phyloP scores from a whole-genome alignment of 92 coral and sea anemone genomes.

The Micromussa lordhowensis region DNA sequence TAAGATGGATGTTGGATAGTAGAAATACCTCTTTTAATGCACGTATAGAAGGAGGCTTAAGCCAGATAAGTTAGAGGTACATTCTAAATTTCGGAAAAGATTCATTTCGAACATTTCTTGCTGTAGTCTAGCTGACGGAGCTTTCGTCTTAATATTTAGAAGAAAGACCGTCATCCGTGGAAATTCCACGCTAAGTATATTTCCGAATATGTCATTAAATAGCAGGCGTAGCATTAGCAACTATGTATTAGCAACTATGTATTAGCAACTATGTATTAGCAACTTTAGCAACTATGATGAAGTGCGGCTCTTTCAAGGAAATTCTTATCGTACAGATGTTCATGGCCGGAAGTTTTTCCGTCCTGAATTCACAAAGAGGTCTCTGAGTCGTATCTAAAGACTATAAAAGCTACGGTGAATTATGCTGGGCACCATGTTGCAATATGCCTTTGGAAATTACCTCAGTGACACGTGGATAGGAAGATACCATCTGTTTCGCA shows the following conservation, averaged over 20 bases:
- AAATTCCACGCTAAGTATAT: neutral
- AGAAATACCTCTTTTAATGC: neutral
- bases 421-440: neutral
- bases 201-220: neutral
- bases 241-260: no score
- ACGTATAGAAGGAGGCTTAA: neutral
- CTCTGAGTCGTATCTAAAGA: neutral
- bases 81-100: neutral
- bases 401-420: neutral
- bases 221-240: neutral
- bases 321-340: neutral
- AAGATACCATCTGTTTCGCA: neutral
- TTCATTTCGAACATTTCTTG: neutral
- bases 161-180: neutral
- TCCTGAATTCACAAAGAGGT: neutral
- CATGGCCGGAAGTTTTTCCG: neutral
- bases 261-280: no score
- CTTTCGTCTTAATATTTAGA: neutral
- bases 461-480: neutral
- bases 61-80: neutral
- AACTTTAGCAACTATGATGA: neutral
- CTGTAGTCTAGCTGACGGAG: neutral
- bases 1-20: neutral
- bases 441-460: neutral
- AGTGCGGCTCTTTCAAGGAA: neutral